phyloP scores from a whole-genome alignment of 2,888 invertebrate species.

The Oxystoma pomonae region DNA sequence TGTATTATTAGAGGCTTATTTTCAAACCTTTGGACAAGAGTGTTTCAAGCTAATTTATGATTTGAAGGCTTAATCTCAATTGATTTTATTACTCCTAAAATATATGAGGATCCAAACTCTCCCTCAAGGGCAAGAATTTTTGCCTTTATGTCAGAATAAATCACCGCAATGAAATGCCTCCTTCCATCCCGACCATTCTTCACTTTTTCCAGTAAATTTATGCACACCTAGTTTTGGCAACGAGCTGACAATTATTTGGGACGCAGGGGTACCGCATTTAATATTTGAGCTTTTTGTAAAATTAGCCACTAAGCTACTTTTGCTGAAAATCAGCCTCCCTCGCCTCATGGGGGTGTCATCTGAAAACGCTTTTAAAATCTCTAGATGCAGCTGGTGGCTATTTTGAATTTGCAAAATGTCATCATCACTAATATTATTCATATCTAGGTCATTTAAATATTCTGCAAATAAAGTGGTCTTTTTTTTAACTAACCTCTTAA shows the following conservation, averaged over 20 bases:
- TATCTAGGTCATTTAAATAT: background rate
- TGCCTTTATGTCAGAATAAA: background rate
- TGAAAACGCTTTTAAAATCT: background rate
- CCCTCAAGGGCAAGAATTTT: background rate
- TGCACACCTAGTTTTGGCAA: background rate
- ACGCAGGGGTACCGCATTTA: background rate
- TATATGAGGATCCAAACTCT: background rate
- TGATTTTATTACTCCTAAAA: background rate
- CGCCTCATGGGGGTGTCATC: background rate
- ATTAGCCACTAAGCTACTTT: background rate
- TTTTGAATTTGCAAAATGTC: background rate
- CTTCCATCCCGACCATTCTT: background rate
- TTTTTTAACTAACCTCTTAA: no score
- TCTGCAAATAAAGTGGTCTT: constrained; percentile 1
- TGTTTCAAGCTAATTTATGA: background rate
- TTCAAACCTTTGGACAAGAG: background rate
- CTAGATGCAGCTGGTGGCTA: background rate
- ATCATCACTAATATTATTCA: background rate
- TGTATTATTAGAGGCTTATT: background rate
- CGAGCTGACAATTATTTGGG: background rate
- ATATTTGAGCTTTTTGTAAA: background rate
- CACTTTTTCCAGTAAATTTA: background rate
- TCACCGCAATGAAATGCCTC: background rate
- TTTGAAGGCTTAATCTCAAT: background rate
- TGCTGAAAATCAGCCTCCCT: background rate